Evolutionary conservation across 2,888 invertebrate species (phyloP).

Genomic region (Nephrotoma flavescens): DNA sequence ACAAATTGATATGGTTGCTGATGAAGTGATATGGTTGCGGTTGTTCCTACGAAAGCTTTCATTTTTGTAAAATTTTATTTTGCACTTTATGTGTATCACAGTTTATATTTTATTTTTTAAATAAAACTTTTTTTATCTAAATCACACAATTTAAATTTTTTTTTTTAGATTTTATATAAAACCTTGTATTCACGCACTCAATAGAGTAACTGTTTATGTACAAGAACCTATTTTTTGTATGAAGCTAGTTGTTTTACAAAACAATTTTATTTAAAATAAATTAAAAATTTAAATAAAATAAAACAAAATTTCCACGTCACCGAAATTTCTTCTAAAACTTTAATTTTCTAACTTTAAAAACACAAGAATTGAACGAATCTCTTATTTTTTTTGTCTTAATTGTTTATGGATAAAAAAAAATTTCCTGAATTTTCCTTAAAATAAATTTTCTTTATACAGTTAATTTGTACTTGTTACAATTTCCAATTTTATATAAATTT

Average conservation of each 20-base stretch:
- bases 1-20: neutral
- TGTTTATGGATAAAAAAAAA: neutral
- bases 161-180: neutral
- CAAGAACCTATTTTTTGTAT: neutral
- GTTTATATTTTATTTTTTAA: neutral
- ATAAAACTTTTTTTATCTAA: neutral
- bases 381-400: neutral
- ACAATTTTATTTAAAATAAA: neutral
- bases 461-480: neutral
- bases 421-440: neutral
- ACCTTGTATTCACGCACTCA: neutral
- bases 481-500: neutral
- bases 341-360: neutral
- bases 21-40: conserved; percentile 1
- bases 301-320: neutral
- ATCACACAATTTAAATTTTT: neutral
- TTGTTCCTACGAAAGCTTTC: neutral
- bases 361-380: neutral
- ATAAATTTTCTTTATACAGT: neutral
- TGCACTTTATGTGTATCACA: neutral
- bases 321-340: neutral
- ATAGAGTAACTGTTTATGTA: neutral
- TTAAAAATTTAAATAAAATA: neutral
- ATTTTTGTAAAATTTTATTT: neutral
- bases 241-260: neutral